Evolutionary conservation across 2,888 invertebrate species (phyloP).

Genomic region (Macaria liturata): DNA sequence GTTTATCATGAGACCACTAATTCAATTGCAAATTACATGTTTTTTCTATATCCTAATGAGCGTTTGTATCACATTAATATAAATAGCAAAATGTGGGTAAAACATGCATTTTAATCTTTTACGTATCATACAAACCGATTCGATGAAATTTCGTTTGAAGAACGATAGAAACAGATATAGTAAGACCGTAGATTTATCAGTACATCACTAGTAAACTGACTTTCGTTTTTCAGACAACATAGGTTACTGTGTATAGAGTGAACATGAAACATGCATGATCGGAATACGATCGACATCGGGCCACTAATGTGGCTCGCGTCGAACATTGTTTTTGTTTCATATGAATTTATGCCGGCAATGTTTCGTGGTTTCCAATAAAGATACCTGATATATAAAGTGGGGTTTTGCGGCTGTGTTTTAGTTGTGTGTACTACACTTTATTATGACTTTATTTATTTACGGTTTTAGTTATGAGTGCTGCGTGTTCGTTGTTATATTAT

Average conservation of each 20-base stretch:
- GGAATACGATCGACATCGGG: conserved; percentile 30
- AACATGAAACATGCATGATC: conserved; percentile 34
- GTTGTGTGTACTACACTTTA: conserved; percentile 7
- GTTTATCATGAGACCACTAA: too few species aligned
- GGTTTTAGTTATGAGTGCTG: conserved; percentile 9
- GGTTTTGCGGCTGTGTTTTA: conserved; percentile 17
- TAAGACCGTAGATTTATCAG: too few species aligned
- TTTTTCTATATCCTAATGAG: too few species aligned
- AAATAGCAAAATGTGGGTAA: too few species aligned
- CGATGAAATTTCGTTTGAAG: too few species aligned
- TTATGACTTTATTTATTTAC: conserved; percentile 18
- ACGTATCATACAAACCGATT: too few species aligned
- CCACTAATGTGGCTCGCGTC: conserved; percentile 26
- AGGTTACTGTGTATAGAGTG: conserved; percentile 15
- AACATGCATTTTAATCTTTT: too few species aligned
- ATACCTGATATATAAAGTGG: conserved; percentile 10
- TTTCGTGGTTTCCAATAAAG: conserved; percentile 25
- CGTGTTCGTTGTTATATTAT: not conserved
- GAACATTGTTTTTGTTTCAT: conserved; percentile 33
- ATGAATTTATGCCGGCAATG: conserved; percentile 26
- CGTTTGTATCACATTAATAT: too few species aligned
- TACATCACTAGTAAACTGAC: not conserved
- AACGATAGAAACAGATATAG: too few species aligned
- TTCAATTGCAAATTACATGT: too few species aligned
- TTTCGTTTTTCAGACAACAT: not conserved